These are phyloP conservation scores for Syngnathus floridae DNA, from an alignment of 2,113 vertebrate species.

Conservation along the genomic window DNA sequence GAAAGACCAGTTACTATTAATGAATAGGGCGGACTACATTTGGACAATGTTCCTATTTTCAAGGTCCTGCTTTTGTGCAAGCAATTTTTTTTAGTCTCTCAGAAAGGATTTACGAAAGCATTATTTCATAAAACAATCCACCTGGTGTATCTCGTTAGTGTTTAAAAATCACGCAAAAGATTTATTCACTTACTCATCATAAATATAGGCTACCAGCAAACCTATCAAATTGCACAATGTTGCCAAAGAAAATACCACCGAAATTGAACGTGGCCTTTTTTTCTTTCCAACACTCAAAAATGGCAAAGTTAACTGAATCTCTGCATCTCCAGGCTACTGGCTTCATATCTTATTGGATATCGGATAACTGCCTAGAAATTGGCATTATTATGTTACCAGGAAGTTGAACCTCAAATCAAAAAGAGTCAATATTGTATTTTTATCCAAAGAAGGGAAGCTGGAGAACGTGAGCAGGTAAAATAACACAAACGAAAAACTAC, in stretches of 20 bases:
- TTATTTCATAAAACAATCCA: background rate
- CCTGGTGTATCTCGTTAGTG: background rate
- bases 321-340: background rate
- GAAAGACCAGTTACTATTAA: background rate
- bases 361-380: background rate
- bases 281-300: background rate
- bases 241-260: background rate
- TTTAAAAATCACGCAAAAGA: background rate
- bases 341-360: background rate
- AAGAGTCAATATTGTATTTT: too few relatives aligned
- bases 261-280: background rate
- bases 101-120: background rate
- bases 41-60: background rate
- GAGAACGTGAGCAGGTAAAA: too few relatives aligned
- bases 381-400: background rate
- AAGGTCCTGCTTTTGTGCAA: background rate
- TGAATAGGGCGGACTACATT: background rate
- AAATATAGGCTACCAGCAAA: background rate
- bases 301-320: background rate
- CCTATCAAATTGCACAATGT: background rate
- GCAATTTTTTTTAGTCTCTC: background rate
- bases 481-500: too few relatives aligned
- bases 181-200: background rate
- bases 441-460: too few relatives aligned
- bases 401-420: too few relatives aligned